Evolutionary conservation across 2,888 invertebrate genomes (phyloP), one percentile per base, ranked within the genome.

Genomic region (Alviniconcha strummeri): DNA sequence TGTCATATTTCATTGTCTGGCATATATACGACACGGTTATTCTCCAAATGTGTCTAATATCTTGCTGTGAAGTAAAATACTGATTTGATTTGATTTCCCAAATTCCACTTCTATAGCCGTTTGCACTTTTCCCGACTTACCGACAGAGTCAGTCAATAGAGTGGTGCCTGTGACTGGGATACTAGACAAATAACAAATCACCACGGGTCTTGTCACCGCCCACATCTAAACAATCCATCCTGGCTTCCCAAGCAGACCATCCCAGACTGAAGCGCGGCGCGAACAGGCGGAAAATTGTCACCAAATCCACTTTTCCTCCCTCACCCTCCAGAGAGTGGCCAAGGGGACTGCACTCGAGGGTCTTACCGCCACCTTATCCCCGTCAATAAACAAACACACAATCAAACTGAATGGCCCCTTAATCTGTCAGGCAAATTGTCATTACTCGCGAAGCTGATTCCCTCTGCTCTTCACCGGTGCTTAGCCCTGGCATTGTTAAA

Each of bases 321-420:
- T 79, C 67, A 52, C 79, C 54, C 64, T 8, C 17, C 5, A 56
- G 76, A n/a, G 52, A 8, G 60, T 67, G 57, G 19, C 67, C 17
- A 17, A 79, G 17, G 67, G 79, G 67, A 67, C 64, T 52, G 79
- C 67, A 79, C 79, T 79, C 79, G 0, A 19, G 79, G 67, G 79
- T 79, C 79, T 79, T 79, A 79, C 36, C 67, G 19, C 64, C 64
- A 57, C 67, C 79, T 67, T 17, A 36, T 69, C 69, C 54, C 80
- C 79, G 79, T 6, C 79, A 67, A 57, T 79, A 79, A 80, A 80
- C 80, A 80, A 80, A 80, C 77, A 77, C 5, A 19, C 13, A n/a
- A 77, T 55, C 52, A 67, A 19, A 60, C 69, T 57, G 60, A 57
- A 57, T 56, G 74, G 75, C 81, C 57, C 7, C 75, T 72, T 81